Evolutionary conservation across 2,888 invertebrate genomes (phyloP), one percentile per base, ranked within the genome.

Genomic region (Hemaris fuciformis): DNA sequence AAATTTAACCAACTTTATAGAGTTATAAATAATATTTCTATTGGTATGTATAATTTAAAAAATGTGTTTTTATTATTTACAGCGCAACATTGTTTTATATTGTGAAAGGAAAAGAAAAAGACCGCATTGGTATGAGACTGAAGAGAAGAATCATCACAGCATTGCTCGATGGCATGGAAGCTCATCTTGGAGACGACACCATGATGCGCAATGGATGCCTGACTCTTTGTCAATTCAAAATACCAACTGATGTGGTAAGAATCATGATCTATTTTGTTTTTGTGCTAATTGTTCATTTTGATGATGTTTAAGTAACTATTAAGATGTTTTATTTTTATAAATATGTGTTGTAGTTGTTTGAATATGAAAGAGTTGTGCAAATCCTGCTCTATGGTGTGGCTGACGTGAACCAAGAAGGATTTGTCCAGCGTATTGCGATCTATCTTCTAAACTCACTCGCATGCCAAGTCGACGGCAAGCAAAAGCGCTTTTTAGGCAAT

Each of bases 141-240:
- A 97, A 97, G 79, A 94, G 95, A 77, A 94, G 95, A 75, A 97
- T 98, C 64, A 96, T 98, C 61, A 94, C 95, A 0, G 95, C 97
- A 0, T 89, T 98, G 60, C 91, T 99, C 38, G 96, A 97, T 79
- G 98, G 97, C 18, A 98, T 99, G 98, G 96, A 96, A 73, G 94
- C 95, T 60, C 97, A 98, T 79, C 94, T 95, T 65, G 94, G 95
- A 34, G 98, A 98, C 81, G 96, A 97, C 71, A 98, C 97, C 25
- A 98, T 99, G 98, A 97, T 99, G 95, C 93, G 99, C 61, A 99
- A 99, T 87, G 98, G 98, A 59, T 99, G 99, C 86, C 94, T 99
- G 64, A 98, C 98, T 0, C 93, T 99, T 42, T 98, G 98, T 80
- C 98, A 98, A 88, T 98, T 99, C 83, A 97, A 96, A 83, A 98